Conservation (phyloP, 2,888 invertebrate genomes). For the Drosophila paranaensis region DNA sequence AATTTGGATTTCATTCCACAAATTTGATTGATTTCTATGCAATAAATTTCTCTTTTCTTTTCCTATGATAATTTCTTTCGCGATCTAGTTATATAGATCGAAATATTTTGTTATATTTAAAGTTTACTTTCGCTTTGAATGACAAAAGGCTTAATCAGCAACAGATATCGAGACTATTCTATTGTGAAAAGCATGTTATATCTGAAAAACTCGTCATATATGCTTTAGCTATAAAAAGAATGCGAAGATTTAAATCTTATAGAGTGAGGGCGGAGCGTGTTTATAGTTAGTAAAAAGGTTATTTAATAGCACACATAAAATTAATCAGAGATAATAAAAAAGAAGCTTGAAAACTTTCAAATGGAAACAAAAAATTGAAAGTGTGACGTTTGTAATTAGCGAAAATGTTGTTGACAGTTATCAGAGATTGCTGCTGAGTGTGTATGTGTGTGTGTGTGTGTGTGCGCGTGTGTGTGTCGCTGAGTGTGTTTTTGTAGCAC, state of each 20-base stretch:
- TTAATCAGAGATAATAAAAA: constrained; percentile 31
- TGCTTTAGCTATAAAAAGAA: neutral
- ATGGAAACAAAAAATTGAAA: constrained; percentile 56
- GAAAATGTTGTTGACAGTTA: constrained; percentile 33
- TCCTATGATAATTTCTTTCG: neutral
- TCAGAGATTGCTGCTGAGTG: constrained; percentile 1
- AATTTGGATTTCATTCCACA: neutral
- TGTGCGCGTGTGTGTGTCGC: constrained; percentile 26
- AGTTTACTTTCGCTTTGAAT: neutral
- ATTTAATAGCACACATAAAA: constrained; percentile 35
- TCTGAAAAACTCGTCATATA: neutral
- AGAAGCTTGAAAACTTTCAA: constrained; percentile 42
- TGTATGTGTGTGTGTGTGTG: constrained; percentile 17
- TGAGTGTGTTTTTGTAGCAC: constrained; percentile 6
- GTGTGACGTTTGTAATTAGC: constrained; percentile 55
- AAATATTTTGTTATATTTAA: neutral
- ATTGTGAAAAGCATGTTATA: too few relatives aligned
- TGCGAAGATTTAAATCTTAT: neutral
- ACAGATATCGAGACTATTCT: neutral
- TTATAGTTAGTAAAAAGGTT: constrained; percentile 36
- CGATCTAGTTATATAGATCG: neutral
- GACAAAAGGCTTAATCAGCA: too few relatives aligned
- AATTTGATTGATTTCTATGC: neutral
- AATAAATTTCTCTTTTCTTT: neutral
- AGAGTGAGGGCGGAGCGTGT: neutral